Base-by-base conservation (phyloP, 2,113 vertebrate species). In the Panurus biarmicus region DNA sequence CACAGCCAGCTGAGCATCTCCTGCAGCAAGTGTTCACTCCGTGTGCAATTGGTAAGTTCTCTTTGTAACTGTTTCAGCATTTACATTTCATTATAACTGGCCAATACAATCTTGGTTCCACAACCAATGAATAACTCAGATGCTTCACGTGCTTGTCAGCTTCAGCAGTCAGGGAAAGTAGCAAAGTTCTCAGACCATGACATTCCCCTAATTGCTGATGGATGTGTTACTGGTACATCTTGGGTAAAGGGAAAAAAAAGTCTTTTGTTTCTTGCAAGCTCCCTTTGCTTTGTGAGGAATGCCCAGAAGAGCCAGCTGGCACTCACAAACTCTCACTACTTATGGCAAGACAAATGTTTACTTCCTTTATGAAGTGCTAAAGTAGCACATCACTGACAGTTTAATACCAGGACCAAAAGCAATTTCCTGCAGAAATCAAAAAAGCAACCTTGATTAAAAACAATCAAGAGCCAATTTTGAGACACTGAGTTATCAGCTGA, bases 341-440 rank as follows among this genome's bases (percentile, higher is more conserved):
- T 94, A 66, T 65, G 95, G 88, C 60, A 87, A 89, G 92, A 91
- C 83, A 93, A 97, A 93, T 87, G 83, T 96, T 97, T 96, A 95
- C 94, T 92, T 94, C 95, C 91, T 94, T 94, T 95, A 96, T 91
- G 78, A 74, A 75, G 85, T 94, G 95, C 70, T 93, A 45, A 96
- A 95, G 65, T 65, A 94, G 75, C 83, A 81, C 90, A 91, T 91
- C 85, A 90, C 82, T 84, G 79, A 92, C 92, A 93, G 90, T 72
- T 94, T 93, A 78, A 90, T 91, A 71, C 70, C 33, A 83, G 38
- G 36, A 87, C 75, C 36, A 90, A 94, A 78, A 93, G 88, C 70
- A 90, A 94, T 94, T 95, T 94, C 91, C 93, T 90, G 71, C 42
- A 76, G 38, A 94, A 96, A 93, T 67, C 36, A 48, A 53, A 90